Evolutionary conservation across 2,113 vertebrate species (phyloP), one percentile per base, ranked within the genome.

Genomic region (Caranx ignobilis): DNA sequence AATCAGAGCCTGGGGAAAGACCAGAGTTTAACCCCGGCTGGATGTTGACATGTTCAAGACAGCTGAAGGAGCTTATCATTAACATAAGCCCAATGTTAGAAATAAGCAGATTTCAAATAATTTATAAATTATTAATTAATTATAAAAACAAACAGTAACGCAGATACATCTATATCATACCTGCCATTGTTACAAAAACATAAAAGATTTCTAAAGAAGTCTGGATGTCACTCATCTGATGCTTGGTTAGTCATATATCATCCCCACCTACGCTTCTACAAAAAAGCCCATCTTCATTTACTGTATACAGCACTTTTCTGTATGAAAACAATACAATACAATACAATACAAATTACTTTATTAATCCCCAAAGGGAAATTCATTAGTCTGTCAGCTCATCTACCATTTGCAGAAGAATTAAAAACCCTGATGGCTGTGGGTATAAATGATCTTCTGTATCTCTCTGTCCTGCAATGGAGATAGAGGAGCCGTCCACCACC

Each of bases 181-280:
- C 34, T n/a, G 50, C 72, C 59, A 45, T 39, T n/a, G 47, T 5
- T 11, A 75, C 16, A 52, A 26, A 26, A 26, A 26, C 26, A 32
- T 63, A 39, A 32, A 39, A 75, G n/a, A 57, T 34, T 21, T 32
- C 10, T 64, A 35, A 61, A 71, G 3, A 56, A 34, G 31, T 68
- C 45, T 73, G 68, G 10, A 59, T 64, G 76, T 16, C 6, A 21
- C 3, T 3, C 47, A 26, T 56, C 6, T 26, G 26, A 2, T 11
- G 47, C 55, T 57, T 70, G 47, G 15, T 60, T 39, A 16, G 57
- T 71, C 50, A 37, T 48, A 37, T 48, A 47, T 39, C 11, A 1
- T 43, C 16, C 11, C 50, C n/a, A 66, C 69, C 50, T 59, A 57
- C 67, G 55, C 48, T 12, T 11, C 34, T 12, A 45, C 50, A 11